Percentiles rank a stretch among this genome's conserved stretches.
Evolutionary conservation across 2,888 invertebrate genomes (phyloP).

Genomic region (Odontothrips loti): DNA sequence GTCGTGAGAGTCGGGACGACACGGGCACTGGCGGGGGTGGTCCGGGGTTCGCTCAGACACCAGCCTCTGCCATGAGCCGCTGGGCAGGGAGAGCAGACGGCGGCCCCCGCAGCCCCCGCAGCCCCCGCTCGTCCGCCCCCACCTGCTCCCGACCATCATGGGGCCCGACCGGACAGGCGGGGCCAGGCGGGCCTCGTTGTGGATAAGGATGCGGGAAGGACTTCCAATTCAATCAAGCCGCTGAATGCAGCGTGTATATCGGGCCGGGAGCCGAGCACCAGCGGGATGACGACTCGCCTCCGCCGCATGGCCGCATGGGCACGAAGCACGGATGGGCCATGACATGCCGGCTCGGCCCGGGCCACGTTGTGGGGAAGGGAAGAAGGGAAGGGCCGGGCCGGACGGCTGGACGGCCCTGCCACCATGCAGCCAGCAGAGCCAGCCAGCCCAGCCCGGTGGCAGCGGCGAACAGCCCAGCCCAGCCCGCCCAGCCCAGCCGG

Average conservation of each 20-base stretch:
- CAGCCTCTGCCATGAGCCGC: too few species aligned
- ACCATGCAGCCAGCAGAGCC: too few species aligned
- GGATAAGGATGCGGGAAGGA: slow-evolving; percentile 25
- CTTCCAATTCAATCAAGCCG: slow-evolving; percentile 24
- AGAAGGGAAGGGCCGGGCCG: neutral
- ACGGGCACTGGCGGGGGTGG: too few species aligned
- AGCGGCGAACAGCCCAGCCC: neutral
- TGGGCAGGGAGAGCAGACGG: too few species aligned
- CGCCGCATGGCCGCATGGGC: too few species aligned
- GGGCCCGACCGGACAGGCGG: neutral
- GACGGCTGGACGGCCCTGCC: too few species aligned
- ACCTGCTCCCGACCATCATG: too few species aligned
- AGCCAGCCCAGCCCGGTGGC: neutral
- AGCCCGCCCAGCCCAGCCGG: neutral
- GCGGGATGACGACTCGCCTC: neutral
- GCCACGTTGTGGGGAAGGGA: neutral
- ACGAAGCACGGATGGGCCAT: neutral
- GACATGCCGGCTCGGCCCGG: neutral
- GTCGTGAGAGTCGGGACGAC: too few species aligned
- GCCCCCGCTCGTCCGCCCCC: too few species aligned
- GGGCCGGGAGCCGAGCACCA: neutral
- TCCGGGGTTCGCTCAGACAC: too few species aligned
- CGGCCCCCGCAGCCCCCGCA: too few species aligned
- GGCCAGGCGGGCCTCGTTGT: neutral
- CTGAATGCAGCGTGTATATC: slow-evolving; percentile 21